phyloP scores from a whole-genome alignment of 2,797 vertebrate species.

The Sus cebifrons region DNA sequence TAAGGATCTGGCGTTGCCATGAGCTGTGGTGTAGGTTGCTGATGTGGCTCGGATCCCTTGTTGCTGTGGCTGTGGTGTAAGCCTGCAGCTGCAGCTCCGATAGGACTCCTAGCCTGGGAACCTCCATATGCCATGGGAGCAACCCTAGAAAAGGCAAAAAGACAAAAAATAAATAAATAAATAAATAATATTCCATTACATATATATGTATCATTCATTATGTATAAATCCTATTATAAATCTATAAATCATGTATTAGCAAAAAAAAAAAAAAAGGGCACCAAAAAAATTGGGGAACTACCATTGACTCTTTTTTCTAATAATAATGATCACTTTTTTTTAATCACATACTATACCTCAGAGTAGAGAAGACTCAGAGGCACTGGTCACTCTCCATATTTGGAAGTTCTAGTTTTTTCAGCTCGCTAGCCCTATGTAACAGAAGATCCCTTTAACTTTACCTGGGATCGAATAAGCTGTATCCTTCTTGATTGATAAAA shows the following conservation, averaged over 20 bases:
- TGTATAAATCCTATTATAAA: neutral
- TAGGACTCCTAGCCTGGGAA: no score
- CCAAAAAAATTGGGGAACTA: neutral
- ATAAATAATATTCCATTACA: no score
- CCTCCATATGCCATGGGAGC: no score
- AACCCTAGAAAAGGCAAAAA: no score
- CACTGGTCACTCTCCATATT: neutral
- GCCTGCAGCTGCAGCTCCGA: no score
- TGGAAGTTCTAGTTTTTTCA: neutral
- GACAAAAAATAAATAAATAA: no score
- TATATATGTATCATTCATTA: neutral
- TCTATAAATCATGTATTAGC: neutral
- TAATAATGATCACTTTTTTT: neutral
- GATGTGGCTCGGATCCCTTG: no score
- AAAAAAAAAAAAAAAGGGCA: neutral
- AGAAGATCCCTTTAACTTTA: neutral
- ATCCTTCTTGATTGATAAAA: neutral
- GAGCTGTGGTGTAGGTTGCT: no score
- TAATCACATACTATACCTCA: neutral
- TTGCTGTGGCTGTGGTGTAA: no score
- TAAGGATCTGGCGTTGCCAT: no score
- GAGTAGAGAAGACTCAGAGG: neutral
- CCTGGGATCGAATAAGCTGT: neutral
- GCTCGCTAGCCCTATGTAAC: neutral
- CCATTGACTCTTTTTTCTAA: neutral